Base-by-base conservation (phyloP, 2,797 vertebrate genomes). In the Thripadectes ignobilis region DNA sequence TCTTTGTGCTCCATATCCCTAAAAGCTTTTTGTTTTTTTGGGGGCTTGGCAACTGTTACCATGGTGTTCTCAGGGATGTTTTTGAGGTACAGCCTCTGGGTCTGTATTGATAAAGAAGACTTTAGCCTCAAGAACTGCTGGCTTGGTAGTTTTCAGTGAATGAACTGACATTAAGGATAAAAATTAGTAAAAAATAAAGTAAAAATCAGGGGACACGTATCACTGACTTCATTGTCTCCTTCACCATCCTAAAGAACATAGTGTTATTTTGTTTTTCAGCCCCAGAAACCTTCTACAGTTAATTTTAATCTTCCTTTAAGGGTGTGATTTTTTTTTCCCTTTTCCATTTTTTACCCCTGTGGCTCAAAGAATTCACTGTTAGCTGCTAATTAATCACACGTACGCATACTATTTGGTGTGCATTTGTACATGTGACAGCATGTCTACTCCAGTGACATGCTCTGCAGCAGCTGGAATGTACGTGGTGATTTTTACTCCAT, bases 401-500 rank as follows among this genome's bases (percentile, higher is more conserved):
- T 15, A 55, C 0, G 14, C 83, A 29, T 9, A 18, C 57, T 81
- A 12, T 65, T 65, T 46, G 76, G 61, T 91, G 88, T 21, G 8
- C 3, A 1, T 34, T 89, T 52, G 63, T 62, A 0, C 76, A 27
- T 14, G 74, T 94, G 93, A 86, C 75, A 88, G 41, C 81, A 24
- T 1, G 9, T 19, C 95, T 78, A 12, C 83, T 84, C 79, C 77
- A 59, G 92, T 36, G 88, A 65, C 84, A 68, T 0, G 18, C 57
- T 61, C 78, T 43, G 49, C 88, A 94, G 95, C 95, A 96, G 93
- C 95, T 96, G 97, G 97, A 94, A 77, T 4, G 75, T 79, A 23
- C 21, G 10, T 7, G 30, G 41, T 73, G 85, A 52, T 54, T 97
- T 95, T 96, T 89, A 20, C 93, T 87, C 91, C 75, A 10, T 88